Evolutionary conservation across 2,113 vertebrate genomes (phyloP).

Genomic region (Pandion haliaetus): DNA sequence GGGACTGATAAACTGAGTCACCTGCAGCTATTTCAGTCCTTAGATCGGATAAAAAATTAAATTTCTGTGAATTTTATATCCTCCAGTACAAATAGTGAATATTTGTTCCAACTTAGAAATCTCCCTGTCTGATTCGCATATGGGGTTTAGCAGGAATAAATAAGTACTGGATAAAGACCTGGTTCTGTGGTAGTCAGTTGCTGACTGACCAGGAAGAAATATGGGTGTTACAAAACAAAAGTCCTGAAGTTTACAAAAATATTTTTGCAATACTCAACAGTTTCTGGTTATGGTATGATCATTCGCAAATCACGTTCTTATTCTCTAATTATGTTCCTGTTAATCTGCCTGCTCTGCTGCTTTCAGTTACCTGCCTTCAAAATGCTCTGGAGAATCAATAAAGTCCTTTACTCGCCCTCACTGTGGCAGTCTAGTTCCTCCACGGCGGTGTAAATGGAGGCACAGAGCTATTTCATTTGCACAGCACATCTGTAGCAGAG

Average conservation of each 20-base stretch:
- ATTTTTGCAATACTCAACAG: background rate
- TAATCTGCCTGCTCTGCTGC: background rate
- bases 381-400: background rate
- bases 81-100: background rate
- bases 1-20: background rate
- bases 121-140: background rate
- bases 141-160: background rate
- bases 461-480: background rate
- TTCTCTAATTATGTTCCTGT: background rate
- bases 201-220: background rate
- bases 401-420: background rate
- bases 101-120: background rate
- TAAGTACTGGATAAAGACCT: background rate
- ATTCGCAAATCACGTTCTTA: background rate
- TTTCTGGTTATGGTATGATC: background rate
- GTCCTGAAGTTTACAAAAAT: background rate
- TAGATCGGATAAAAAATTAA: background rate
- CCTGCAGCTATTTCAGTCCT: background rate
- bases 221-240: background rate
- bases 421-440: background rate
- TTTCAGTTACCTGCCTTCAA: background rate
- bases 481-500: background rate
- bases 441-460: background rate
- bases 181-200: background rate
- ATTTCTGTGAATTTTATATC: background rate